Evolutionary conservation across 2,888 invertebrate genomes (phyloP).

Genomic region (Ochropleura plecta): DNA sequence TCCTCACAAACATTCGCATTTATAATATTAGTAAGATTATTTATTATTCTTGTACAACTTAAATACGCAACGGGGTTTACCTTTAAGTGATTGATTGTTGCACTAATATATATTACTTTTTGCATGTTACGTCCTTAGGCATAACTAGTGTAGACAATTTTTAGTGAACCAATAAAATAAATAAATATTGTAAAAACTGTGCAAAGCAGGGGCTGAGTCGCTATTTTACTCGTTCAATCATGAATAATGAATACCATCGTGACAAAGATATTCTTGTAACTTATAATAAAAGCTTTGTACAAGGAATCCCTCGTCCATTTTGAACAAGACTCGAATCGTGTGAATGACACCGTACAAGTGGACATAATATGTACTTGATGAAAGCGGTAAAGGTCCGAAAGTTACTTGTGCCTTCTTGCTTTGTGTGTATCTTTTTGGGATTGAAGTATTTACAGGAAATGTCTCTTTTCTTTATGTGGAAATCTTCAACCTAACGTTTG

Average conservation of each 20-base stretch:
- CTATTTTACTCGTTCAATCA: constrained; percentile 29
- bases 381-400: neutral
- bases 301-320: constrained; percentile 12
- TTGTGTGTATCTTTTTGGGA: neutral
- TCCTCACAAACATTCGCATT: no score
- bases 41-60: no score
- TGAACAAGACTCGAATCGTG: neutral
- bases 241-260: constrained; percentile 31
- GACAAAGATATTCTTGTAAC: constrained; percentile 6
- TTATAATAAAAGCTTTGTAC: constrained; percentile 10
- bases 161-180: no score
- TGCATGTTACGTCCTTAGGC: no score
- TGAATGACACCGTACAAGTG: constrained; percentile 4
- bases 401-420: constrained; percentile 4
- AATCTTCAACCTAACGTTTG: neutral
- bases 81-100: no score
- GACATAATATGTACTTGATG: neutral
- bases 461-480: neutral
- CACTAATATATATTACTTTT: no score
- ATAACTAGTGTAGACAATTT: no score
- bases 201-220: neutral
- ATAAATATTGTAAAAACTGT: neutral
- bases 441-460: neutral
- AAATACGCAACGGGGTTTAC: no score
- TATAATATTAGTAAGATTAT: no score